Conservation (phyloP, 2,888 invertebrate genomes). For the Noctua pronuba region DNA sequence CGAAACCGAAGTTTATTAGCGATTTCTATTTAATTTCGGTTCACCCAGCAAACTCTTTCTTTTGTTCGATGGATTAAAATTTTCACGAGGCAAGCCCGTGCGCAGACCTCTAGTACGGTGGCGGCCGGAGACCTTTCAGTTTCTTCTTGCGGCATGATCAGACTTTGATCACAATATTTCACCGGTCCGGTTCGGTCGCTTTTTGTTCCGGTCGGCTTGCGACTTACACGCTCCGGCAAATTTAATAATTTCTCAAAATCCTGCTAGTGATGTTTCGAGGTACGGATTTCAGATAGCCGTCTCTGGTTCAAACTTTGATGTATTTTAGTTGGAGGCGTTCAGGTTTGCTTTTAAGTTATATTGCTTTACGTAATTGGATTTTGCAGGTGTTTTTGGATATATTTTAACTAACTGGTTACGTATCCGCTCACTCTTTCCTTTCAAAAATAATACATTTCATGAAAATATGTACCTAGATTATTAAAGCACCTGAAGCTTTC, state of each 20-base stretch:
- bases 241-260: slow-evolving; percentile 79
- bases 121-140: slow-evolving; percentile 49
- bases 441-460: background rate
- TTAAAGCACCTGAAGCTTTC: background rate
- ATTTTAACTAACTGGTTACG: background rate
- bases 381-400: background rate
- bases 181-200: slow-evolving; percentile 69
- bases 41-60: slow-evolving; percentile 2
- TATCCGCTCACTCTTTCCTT: background rate
- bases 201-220: slow-evolving; percentile 76
- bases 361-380: slow-evolving; percentile 25
- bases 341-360: slow-evolving; percentile 40
- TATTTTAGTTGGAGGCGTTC: slow-evolving; percentile 31
- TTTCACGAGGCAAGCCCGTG: background rate
- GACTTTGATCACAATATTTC: slow-evolving; percentile 79
- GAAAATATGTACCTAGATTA: no score
- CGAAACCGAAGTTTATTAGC: background rate
- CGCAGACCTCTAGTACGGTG: background rate
- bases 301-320: slow-evolving; percentile 63
- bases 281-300: slow-evolving; percentile 69
- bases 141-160: slow-evolving; percentile 72
- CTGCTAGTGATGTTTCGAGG: slow-evolving; percentile 78
- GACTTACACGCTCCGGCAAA: slow-evolving; percentile 73
- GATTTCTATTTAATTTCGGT: slow-evolving; percentile 7
- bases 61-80: slow-evolving; percentile 41